Percentiles rank a stretch among this genome's conserved stretches.
phyloP scores from a whole-genome alignment of 1,140 invertebrate genomes.

The Drosophila suzukii region DNA sequence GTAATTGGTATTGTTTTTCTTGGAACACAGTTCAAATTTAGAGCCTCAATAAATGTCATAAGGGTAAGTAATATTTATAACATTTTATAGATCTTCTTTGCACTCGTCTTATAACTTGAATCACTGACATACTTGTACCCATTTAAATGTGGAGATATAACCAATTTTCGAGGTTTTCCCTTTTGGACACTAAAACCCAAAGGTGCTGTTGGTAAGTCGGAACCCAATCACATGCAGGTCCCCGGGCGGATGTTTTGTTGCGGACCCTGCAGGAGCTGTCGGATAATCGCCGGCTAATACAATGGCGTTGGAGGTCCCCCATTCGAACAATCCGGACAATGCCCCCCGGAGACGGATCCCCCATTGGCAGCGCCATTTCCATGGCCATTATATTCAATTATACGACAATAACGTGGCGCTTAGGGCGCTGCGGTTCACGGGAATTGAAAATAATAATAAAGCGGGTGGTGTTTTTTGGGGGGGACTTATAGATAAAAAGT shows the following conservation, averaged over 20 bases:
- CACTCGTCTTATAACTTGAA: too few relatives aligned
- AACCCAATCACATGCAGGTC: constrained; percentile 42
- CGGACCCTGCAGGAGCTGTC: constrained; percentile 60
- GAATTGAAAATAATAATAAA: constrained; percentile 82
- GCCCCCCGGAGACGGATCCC: constrained; percentile 46
- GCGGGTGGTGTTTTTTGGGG: constrained; percentile 9
- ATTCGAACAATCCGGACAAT: constrained; percentile 45
- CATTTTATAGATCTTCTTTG: too few relatives aligned
- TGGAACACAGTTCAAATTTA: too few relatives aligned
- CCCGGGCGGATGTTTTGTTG: constrained; percentile 47
- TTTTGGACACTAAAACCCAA: not conserved
- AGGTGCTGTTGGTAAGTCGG: constrained; percentile 1
- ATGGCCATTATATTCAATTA: constrained; percentile 81
- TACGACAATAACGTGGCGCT: constrained; percentile 77
- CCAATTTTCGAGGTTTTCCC: too few relatives aligned
- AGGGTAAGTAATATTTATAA: too few relatives aligned
- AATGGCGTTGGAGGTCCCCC: constrained; percentile 50
- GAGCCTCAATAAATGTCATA: too few relatives aligned
- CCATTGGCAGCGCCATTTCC: constrained; percentile 64
- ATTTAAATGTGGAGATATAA: too few relatives aligned
- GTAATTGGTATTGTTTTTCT: too few relatives aligned
- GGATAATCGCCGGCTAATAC: constrained; percentile 75
- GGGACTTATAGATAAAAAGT: constrained; percentile 69
- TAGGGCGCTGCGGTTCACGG: constrained; percentile 70
- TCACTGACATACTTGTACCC: too few relatives aligned